These are phyloP conservation scores for Amphipyra tragopoginis DNA, from an alignment of 2,888 invertebrate genomes.

Conservation along the genomic window DNA sequence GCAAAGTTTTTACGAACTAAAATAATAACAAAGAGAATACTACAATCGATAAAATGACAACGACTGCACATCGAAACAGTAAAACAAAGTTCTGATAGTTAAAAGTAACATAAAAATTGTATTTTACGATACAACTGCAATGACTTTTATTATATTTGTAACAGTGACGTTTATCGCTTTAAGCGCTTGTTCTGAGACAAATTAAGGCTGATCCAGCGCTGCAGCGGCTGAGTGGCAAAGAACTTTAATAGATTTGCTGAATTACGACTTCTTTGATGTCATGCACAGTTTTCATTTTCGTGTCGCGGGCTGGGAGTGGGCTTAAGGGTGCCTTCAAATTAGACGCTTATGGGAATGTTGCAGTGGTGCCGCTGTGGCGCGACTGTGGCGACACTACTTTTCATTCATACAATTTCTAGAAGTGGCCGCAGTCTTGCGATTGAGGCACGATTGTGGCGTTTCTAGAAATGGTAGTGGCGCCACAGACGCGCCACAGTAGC, in stretches of 20 bases:
- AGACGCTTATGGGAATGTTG: too few species aligned
- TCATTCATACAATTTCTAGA: too few species aligned
- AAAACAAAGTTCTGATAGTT: slow-evolving; percentile 57
- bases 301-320: neutral
- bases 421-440: too few species aligned
- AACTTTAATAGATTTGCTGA: slow-evolving; percentile 44
- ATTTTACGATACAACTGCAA: slow-evolving; percentile 61
- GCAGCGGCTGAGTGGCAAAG: slow-evolving; percentile 38
- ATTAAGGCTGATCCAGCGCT: slow-evolving; percentile 47
- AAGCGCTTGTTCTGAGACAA: slow-evolving; percentile 53
- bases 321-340: neutral
- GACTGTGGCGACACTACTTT: too few species aligned
- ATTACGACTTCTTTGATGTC: slow-evolving; percentile 34
- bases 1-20: slow-evolving; percentile 38
- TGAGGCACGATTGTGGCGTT: too few species aligned
- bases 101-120: slow-evolving; percentile 59
- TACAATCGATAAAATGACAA: slow-evolving; percentile 53
- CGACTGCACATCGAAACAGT: slow-evolving; percentile 45
- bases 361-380: too few species aligned
- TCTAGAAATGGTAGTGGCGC: too few species aligned
- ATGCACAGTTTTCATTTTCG: neutral
- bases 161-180: slow-evolving; percentile 55
- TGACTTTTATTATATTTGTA: slow-evolving; percentile 60
- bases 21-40: slow-evolving; percentile 37
- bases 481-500: too few species aligned